phyloP scores from a whole-genome alignment of 1,140 invertebrate species.

The Drosophila bocki region DNA sequence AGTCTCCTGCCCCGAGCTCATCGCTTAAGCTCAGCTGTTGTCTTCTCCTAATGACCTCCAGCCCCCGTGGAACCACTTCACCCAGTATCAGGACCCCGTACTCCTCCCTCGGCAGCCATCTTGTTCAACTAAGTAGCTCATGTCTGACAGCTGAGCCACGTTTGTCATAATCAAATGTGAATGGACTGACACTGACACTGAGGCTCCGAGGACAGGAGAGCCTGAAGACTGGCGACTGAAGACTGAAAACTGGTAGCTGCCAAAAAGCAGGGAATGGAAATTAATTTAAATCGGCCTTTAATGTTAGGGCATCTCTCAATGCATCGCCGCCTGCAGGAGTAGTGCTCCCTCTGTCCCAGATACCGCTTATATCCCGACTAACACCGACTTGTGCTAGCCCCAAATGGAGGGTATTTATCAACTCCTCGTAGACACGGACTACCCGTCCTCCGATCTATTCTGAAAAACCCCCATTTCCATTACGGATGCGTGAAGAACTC shows the following conservation, averaged over 20 bases:
- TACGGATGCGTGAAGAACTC: conserved; percentile 78
- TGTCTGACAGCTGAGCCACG: conserved; percentile 78
- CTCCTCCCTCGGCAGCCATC: conserved; percentile 53
- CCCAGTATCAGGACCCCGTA: conserved; percentile 18
- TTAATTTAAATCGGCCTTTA: conserved; percentile 84
- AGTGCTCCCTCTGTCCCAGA: conserved; percentile 63
- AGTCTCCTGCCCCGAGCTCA: conserved; percentile 6
- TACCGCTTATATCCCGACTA: conserved; percentile 74
- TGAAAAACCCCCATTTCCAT: conserved; percentile 29
- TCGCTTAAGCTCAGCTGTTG: conserved; percentile 78
- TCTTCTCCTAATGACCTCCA: conserved; percentile 66
- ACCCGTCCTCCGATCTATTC: conserved; percentile 20
- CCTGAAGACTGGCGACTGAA: conserved; percentile 3
- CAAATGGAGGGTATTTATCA: conserved; percentile 76
- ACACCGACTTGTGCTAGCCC: conserved; percentile 74
- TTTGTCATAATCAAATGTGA: conserved; percentile 82
- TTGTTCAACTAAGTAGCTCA: conserved; percentile 74
- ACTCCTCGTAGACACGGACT: conserved; percentile 49
- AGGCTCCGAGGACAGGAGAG: conserved; percentile 21
- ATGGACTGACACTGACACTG: conserved; percentile 71
- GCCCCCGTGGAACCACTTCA: conserved; percentile 28
- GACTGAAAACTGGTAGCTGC: conserved; percentile 63
- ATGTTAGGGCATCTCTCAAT: conserved; percentile 84
- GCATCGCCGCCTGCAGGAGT: conserved; percentile 51
- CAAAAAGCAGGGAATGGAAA: conserved; percentile 67